Evolutionary conservation across 30 jellyfish, hydroid and myxozoan species (phyloP).

Genomic region (Hydra vulgaris): DNA sequence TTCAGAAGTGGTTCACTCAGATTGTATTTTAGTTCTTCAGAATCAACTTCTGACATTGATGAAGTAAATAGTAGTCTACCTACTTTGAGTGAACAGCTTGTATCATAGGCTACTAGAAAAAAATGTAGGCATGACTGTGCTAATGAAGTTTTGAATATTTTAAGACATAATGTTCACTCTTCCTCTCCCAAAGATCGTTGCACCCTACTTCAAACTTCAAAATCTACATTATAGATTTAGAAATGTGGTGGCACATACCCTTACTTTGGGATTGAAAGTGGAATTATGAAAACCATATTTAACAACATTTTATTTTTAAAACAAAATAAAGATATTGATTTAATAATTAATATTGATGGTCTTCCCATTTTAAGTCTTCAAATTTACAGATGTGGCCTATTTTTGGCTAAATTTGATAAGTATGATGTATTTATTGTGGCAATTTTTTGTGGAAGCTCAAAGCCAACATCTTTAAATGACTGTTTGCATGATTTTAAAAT

Average conservation of each 20-base stretch:
- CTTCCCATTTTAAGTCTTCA: slow-evolving; percentile 19
- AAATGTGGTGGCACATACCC: slow-evolving; percentile 12
- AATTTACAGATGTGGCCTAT: slow-evolving; percentile 22
- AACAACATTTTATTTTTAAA: neutral
- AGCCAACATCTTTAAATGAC: slow-evolving; percentile 18
- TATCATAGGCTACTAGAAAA: slow-evolving; percentile 8
- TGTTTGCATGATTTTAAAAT: slow-evolving; percentile 11
- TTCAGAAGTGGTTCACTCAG: neutral
- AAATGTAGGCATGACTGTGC: slow-evolving; percentile 4
- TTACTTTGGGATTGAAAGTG: neutral
- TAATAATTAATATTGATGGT: slow-evolving; percentile 10
- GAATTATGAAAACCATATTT: neutral
- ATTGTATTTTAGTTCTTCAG: neutral
- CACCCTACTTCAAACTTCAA: slow-evolving; percentile 14
- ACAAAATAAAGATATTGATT: neutral
- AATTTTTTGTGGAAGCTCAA: slow-evolving; percentile 29
- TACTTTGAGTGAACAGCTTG: neutral
- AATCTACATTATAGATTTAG: neutral
- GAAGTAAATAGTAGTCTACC: neutral
- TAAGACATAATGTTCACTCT: slow-evolving; percentile 13
- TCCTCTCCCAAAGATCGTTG: slow-evolving; percentile 15
- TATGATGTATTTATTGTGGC: slow-evolving; percentile 21
- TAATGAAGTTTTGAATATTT: neutral
- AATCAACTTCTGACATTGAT: neutral
- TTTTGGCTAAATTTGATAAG: slow-evolving; percentile 5